phyloP scores from a whole-genome alignment of 1,140 invertebrate genomes.

The Heliconius hermathena region DNA sequence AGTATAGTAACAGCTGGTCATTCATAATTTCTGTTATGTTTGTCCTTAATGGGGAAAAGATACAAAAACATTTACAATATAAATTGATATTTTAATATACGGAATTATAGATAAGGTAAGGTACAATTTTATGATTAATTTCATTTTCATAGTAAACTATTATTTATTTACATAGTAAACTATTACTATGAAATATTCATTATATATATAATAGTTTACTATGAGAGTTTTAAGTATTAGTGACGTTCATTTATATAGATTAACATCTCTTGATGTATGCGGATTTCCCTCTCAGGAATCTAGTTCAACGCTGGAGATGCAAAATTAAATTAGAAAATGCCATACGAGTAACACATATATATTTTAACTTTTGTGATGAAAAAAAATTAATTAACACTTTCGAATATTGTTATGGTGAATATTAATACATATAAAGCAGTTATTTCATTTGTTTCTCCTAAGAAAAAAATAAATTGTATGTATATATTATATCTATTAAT shows the following conservation, averaged over 20 bases:
- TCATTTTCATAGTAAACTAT: not conserved
- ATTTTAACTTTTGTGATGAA: not conserved
- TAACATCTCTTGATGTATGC: conserved; percentile 1
- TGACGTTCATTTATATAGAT: not conserved
- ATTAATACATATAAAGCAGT: too few species aligned
- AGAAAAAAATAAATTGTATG: too few species aligned
- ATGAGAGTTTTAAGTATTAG: not conserved
- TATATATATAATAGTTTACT: too few species aligned
- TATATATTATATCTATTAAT: not conserved
- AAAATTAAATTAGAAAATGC: not conserved
- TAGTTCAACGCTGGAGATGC: not conserved
- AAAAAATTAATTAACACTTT: not conserved
- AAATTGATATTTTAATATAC: too few species aligned
- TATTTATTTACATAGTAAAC: not conserved
- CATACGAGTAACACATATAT: not conserved
- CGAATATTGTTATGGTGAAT: not conserved
- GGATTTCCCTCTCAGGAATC: conserved; percentile 5
- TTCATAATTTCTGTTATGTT: too few species aligned
- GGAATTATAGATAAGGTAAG: too few species aligned
- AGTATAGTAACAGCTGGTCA: too few species aligned
- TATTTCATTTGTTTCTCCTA: not conserved
- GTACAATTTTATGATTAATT: not conserved
- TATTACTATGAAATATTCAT: too few species aligned
- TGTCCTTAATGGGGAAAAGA: too few species aligned
- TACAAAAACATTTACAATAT: too few species aligned